These are phyloP conservation scores for Lycopodina hypogea DNA, from an alignment of 37 sponge, comb jelly and placozoan species.

Conservation along the genomic window DNA sequence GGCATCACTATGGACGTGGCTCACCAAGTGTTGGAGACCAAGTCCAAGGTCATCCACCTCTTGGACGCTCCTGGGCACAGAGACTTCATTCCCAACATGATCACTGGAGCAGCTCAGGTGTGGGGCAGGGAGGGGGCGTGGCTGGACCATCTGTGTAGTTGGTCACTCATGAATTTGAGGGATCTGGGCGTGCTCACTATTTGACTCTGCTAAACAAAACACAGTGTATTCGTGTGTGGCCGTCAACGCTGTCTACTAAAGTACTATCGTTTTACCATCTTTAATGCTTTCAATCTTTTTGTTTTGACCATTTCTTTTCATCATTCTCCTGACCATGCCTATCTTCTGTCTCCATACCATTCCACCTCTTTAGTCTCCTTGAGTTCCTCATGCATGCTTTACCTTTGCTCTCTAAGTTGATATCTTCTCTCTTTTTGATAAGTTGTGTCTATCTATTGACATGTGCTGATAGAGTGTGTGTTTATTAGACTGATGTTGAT, in stretches of 20 bases:
- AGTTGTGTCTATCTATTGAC: no score
- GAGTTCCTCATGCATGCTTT: no score
- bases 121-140: neutral
- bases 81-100: slow-evolving; percentile 99
- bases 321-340: no score
- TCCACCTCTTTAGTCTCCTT: no score
- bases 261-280: no score
- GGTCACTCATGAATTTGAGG: slow-evolving; percentile 1
- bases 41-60: slow-evolving; percentile 59
- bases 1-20: slow-evolving; percentile 98
- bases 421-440: no score
- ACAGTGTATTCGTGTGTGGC: neutral
- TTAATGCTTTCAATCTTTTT: no score
- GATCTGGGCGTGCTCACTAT: neutral
- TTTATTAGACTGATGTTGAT: neutral
- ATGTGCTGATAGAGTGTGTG: neutral
- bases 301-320: no score
- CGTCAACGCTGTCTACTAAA: no score
- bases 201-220: neutral
- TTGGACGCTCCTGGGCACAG: slow-evolving; percentile 97
- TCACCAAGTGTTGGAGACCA: slow-evolving; percentile 82
- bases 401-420: no score
- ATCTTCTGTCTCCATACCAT: no score
- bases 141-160: neutral
- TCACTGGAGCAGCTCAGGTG: slow-evolving; percentile 95